Evolutionary conservation across 1,140 invertebrate genomes (phyloP), one percentile per base, ranked within the genome.

Genomic region (Branchinecta lynchi): DNA sequence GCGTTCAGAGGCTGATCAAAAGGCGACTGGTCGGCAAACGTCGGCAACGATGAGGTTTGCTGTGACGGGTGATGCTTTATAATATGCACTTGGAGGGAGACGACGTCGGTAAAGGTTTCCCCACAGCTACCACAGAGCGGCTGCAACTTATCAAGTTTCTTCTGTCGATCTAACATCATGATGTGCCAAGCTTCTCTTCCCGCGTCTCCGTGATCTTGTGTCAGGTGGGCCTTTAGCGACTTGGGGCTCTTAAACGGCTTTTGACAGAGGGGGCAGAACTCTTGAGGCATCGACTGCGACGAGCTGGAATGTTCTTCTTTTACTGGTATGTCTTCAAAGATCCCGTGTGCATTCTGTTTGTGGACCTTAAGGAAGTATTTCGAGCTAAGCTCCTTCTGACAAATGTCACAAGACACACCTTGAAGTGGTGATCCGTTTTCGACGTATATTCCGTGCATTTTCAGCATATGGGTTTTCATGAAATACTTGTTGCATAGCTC

Each of bases 401-500:
- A 98, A 70, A 97, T 91, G 77, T 97, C 93, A 81, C 94, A 97
- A 8, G 92, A 89, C 0, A 96, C 92, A 6, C 92, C 92, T 7
- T 91, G 92, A 15, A 93, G 87, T 77, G 92, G 90, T 0, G 90
- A 88, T 0, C 89, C 90, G 75, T 89, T 90, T 78, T 94, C 92
- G 60, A 96, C 89, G 76, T 94, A 92, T 70, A 99, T 96, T 15
- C 95, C 94, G 78, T 99, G 96, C 90, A 98, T 97, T 77, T 97
- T 89, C 74, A 98, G 88, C 92, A 99, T 99, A 80, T 99, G 96
- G 0, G 95, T 98, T 77, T 97, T 94, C 87, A 99, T 93, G 77
- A 99, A 99, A 76, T 99, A 99, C 79, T 99, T 99, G 81, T 99
- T 99, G 80, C 96, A 99, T 45, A 98, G 79, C 79, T 98, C 95